phyloP scores from a whole-genome alignment of 1,140 invertebrate genomes.

The Drosophila carrolli region DNA sequence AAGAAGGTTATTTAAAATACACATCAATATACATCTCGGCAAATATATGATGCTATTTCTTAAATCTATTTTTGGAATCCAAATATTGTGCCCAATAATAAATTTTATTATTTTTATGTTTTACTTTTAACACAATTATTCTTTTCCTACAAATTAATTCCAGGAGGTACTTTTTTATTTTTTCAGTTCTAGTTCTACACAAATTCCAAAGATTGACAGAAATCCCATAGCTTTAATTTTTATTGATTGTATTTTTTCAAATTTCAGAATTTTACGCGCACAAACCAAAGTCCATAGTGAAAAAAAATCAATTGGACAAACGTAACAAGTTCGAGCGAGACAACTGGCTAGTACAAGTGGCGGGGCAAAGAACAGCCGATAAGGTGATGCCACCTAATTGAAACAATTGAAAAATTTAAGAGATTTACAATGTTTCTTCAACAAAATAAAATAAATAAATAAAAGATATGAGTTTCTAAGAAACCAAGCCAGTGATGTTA shows the following conservation, averaged over 20 bases:
- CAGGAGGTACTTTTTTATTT: no score
- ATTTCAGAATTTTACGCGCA: conserved; percentile 1
- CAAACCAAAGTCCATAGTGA: conserved; percentile 14
- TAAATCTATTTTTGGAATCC: no score
- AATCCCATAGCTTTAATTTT: no score
- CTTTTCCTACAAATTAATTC: no score
- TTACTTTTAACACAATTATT: no score
- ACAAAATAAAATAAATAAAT: neutral
- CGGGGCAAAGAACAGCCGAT: conserved; percentile 23
- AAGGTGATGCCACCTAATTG: conserved; percentile 35
- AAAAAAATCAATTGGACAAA: conserved; percentile 27
- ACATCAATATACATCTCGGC: no score
- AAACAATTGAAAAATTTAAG: neutral
- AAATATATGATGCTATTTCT: no score
- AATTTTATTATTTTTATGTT: no score
- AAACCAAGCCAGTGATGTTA: neutral
- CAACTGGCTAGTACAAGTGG: conserved; percentile 5
- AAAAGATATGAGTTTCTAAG: neutral
- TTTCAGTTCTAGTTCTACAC: no score
- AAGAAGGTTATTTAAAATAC: no score
- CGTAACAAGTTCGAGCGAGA: conserved; percentile 33
- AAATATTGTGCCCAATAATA: no score
- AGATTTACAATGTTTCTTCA: neutral
- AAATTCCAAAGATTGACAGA: no score
- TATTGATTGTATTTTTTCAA: neutral